Percentiles rank a stretch among this genome's conserved stretches.
Evolutionary conservation across 2,797 vertebrate species (phyloP).

Genomic region (Neostethus bicornis): DNA sequence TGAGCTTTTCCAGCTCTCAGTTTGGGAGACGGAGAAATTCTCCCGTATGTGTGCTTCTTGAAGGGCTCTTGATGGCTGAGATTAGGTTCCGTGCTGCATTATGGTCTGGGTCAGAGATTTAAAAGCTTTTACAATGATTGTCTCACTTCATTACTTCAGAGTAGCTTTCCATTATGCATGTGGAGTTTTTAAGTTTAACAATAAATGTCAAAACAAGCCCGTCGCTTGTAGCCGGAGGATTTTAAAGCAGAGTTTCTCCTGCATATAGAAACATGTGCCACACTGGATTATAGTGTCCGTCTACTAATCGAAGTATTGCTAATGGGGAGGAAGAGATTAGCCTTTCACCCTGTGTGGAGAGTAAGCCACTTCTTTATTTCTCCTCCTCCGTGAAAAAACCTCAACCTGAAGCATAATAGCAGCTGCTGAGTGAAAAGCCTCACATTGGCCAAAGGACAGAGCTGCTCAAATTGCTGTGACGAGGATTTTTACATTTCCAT

Average conservation of each 20-base stretch:
- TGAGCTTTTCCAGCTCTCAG: neutral
- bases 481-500: constrained; percentile 54
- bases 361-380: constrained; percentile 35
- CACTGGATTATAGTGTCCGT: constrained; percentile 47
- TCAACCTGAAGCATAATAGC: constrained; percentile 32
- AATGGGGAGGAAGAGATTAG: constrained; percentile 57
- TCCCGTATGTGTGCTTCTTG: neutral
- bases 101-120: constrained; percentile 1
- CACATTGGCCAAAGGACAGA: constrained; percentile 39
- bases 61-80: neutral
- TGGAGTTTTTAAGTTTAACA: constrained; percentile 27
- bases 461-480: constrained; percentile 52
- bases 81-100: neutral
- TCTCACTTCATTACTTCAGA: constrained; percentile 19
- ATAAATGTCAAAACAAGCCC: constrained; percentile 21
- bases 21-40: neutral
- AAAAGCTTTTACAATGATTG: constrained; percentile 18
- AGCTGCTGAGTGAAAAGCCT: constrained; percentile 29
- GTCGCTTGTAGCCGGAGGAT: constrained; percentile 33
- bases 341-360: constrained; percentile 51
- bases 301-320: constrained; percentile 27
- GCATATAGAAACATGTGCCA: constrained; percentile 46
- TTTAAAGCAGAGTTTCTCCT: constrained; percentile 11
- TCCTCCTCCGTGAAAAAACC: constrained; percentile 16
- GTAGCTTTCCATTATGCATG: constrained; percentile 22